Conservation (phyloP, 2,797 vertebrate genomes). For the Gymnothorax javanicus region DNA sequence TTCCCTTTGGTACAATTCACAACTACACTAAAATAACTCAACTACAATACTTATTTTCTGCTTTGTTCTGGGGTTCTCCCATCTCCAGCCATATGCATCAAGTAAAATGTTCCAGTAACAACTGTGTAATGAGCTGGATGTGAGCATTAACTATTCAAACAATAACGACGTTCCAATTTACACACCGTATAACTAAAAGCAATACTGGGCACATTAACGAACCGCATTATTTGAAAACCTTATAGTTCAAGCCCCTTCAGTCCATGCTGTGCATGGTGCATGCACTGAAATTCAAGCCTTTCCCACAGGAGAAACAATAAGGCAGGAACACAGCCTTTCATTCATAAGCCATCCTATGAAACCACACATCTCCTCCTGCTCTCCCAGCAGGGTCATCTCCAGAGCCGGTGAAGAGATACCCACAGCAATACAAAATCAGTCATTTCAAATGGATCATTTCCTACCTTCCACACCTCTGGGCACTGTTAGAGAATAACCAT, state of each 20-base stretch:
- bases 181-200: background rate
- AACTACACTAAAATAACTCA: background rate
- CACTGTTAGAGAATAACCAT: background rate
- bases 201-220: background rate
- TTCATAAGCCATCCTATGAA: constrained; percentile 11
- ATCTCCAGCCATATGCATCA: background rate
- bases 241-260: background rate
- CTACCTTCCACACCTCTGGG: background rate
- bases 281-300: constrained; percentile 15
- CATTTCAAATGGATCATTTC: constrained; percentile 9
- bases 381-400: background rate
- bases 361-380: constrained; percentile 19
- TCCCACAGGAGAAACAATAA: background rate
- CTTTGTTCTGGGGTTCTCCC: background rate
- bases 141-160: background rate
- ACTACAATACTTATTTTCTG: background rate
- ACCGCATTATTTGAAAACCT: background rate
- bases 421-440: background rate
- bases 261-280: background rate
- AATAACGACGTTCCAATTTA: background rate
- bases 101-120: background rate
- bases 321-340: background rate
- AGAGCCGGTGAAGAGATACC: background rate
- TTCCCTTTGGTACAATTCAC: background rate
- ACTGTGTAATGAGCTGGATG: background rate